Conservation (phyloP, 2,888 invertebrate genomes). For the Syrphus vitripennis region DNA sequence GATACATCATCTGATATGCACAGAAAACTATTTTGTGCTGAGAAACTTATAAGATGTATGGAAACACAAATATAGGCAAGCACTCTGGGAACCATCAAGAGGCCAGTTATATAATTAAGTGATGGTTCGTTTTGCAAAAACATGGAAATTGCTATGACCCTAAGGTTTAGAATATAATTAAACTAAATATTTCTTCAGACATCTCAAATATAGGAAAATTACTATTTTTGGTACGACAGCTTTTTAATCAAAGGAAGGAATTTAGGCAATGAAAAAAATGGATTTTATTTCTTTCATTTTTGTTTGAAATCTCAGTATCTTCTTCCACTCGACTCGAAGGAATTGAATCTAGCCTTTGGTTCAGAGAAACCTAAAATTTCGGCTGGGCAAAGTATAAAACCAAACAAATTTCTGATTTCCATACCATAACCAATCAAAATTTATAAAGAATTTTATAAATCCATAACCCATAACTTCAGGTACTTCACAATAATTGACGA, state of each 20-base stretch:
- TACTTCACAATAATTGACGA: no score
- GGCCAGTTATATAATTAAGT: not conserved
- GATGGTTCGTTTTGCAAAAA: constrained; percentile 3
- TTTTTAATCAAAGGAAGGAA: not conserved
- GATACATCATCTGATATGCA: constrained; percentile 19
- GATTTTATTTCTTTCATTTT: no score
- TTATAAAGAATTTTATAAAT: no score
- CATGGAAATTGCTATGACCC: not conserved
- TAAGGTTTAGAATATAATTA: constrained; percentile 17
- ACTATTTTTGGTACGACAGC: not conserved
- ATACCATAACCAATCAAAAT: no score
- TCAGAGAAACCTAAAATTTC: no score
- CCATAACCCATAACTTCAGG: no score
- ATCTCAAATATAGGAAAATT: not conserved
- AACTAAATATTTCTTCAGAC: not conserved
- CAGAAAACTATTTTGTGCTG: constrained; percentile 12
- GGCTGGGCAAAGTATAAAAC: no score
- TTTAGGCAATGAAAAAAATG: no score
- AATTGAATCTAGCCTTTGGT: no score
- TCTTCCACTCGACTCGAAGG: no score
- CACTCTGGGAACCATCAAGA: constrained; percentile 1
- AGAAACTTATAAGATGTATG: constrained; percentile 6
- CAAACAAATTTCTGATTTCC: no score
- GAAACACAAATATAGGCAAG: not conserved
- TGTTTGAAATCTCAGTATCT: no score